Evolutionary conservation across 2,888 invertebrate species (phyloP), one percentile per base, ranked within the genome.

Genomic region (Melolontha melolontha): DNA sequence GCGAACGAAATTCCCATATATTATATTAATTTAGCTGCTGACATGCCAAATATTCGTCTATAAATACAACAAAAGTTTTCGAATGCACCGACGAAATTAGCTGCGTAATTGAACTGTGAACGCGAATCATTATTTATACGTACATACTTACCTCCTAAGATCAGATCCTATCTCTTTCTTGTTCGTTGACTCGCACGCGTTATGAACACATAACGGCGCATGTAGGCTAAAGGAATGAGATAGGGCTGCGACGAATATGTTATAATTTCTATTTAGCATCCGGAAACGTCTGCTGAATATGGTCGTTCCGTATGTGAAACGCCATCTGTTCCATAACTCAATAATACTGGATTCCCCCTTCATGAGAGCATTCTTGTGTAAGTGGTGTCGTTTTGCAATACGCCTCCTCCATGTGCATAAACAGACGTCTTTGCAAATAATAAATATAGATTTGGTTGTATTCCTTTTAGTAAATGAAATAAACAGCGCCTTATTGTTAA

Each of bases 311-410:
- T 73, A 73, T 77, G 77, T 74, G 76, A 77, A 77, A 75, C 75
- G 75, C 73, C 78, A 77, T 77, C 77, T 77, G 78, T 70, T 73
- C 74, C 75, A 76, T 76, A 78, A 77, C 76, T 78, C 75, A 77
- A 77, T 76, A 77, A 75, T 72, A 70, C 71, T 10, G 44, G 27
- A 22, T 42, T 12, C 42, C 22, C 75, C 77, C 77, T 77, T 76
- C 76, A 76, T 77, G 75, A 78, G 77, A 76, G 77, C 77, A 78
- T 77, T 79, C 76, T 75, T 74, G 75, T 78, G 77, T 77, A 76
- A 76, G 75, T 76, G 77, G 77, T 76, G 75, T 75, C 77, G 75
- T 75, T 77, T 77, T 12, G 7, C 12, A 12, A 6, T 10, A 34
- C 34, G 34, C 34, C 34, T 34, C 8, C 6, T 52, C 34, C 12